These are phyloP conservation scores for Spodoptera frugiperda DNA, from an alignment of 1,140 invertebrate species.

Conservation along the genomic window DNA sequence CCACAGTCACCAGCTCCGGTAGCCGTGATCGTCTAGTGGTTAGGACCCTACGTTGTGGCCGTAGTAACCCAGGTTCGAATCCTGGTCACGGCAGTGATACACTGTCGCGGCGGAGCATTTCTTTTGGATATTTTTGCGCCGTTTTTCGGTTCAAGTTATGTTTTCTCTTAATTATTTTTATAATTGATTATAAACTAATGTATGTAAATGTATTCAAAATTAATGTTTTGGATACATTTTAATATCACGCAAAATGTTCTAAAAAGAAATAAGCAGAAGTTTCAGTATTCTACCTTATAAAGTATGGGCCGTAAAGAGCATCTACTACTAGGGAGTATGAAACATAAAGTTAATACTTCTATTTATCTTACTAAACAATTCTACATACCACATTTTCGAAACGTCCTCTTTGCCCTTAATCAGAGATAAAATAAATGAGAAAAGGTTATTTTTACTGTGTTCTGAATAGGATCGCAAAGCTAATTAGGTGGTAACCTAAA, in stretches of 20 bases:
- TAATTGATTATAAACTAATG: no score
- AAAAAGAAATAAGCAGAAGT: no score
- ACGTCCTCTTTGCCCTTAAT: background rate
- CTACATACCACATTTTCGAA: background rate
- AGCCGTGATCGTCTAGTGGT: slow-evolving; percentile 80
- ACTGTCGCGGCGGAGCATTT: slow-evolving; percentile 39
- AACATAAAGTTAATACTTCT: background rate
- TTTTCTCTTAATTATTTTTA: background rate
- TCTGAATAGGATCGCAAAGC: background rate
- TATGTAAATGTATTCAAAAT: no score
- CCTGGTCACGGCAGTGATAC: slow-evolving; percentile 78
- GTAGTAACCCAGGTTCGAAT: slow-evolving; percentile 85
- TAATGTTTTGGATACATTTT: no score
- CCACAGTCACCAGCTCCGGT: slow-evolving; percentile 54
- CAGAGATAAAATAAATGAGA: background rate
- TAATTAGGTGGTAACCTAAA: background rate
- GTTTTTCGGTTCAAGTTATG: background rate
- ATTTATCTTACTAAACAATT: background rate
- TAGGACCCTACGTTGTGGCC: slow-evolving; percentile 85
- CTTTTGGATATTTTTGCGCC: background rate
- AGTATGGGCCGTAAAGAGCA: no score
- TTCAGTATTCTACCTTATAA: no score
- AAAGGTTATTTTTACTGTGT: background rate
- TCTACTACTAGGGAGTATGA: no score
- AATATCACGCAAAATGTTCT: no score